Evolutionary conservation across 2,888 invertebrate species (phyloP), one percentile per base, ranked within the genome.

Genomic region (Mimachlamys varia): DNA sequence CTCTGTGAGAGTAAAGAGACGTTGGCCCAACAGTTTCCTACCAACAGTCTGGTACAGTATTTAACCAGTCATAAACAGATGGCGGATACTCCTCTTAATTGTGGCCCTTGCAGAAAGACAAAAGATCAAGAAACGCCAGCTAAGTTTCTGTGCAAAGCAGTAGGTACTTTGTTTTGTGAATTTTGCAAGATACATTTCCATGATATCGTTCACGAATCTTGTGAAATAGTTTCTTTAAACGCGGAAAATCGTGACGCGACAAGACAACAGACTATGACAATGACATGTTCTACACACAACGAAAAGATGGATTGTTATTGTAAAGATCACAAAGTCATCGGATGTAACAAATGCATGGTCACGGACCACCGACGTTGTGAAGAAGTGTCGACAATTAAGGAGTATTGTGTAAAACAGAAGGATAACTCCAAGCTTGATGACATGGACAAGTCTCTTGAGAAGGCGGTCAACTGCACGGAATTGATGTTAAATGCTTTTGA

Each of bases 71-170:
- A 0, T 13, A 76, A 27, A 76, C 2, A 0, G 27, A 12, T 76
- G 1, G 0, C 76, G 15, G 27, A 76, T 76, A 2, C 7, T 27
- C 7, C 27, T 33, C 7, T 0, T 27, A 15, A 33, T 76, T 76
- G 76, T 76, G 76, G 76, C 33, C 76, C 76, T 13, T 76, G 76
- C 76, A 76, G 15, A 27, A 76, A 76, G 76, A 76, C 33, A 76
- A 76, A 76, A 76, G 33, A 27, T 7, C 27, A 7, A 4, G 33
- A 76, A 15, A 76, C 76, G 13, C 33, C 76, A 27, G 76, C 76
- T 27, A 76, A 1, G 33, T 27, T 76, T 4, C 33, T 76, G 10
- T 76, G 76, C 12, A 33, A 33, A 76, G 12, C 12, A 2, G 33
- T 2, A 13, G 17, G 27, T 10, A 76, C 33, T 27, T 76, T 76